Percentiles rank a stretch among this genome's conserved stretches.
phyloP scores from a whole-genome alignment of 1,140 invertebrate species.

The Drosophila malerkotliana region DNA sequence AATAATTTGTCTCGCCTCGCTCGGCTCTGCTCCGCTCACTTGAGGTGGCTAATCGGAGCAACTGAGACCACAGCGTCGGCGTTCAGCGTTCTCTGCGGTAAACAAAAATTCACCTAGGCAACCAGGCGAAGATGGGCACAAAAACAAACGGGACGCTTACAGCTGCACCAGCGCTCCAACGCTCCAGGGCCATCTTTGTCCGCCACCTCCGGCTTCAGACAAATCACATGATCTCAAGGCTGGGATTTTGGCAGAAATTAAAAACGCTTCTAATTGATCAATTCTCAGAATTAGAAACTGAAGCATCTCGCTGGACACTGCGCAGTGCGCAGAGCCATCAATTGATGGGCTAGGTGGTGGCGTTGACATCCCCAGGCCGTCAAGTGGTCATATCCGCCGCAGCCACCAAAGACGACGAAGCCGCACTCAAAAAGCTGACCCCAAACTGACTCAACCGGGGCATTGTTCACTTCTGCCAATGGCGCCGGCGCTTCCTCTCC shows the following conservation, averaged over 20 bases:
- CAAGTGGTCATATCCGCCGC: constrained; percentile 69
- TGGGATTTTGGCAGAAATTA: constrained; percentile 14
- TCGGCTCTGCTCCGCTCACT: constrained; percentile 26
- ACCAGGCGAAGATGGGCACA: constrained; percentile 54
- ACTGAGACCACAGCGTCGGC: constrained; percentile 8
- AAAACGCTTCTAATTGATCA: constrained; percentile 65
- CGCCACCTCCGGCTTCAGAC: constrained; percentile 10
- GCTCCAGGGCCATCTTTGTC: not conserved
- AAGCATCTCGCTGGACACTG: constrained; percentile 32
- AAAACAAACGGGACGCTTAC: constrained; percentile 49
- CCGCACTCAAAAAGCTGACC: constrained; percentile 23
- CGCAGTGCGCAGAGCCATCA: constrained; percentile 30
- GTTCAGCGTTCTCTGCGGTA: constrained; percentile 55
- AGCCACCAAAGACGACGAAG: constrained; percentile 23
- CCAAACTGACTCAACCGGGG: constrained; percentile 43
- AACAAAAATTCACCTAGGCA: constrained; percentile 73
- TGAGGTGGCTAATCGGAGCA: constrained; percentile 53
- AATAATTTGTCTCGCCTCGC: constrained; percentile 32
- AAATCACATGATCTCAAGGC: constrained; percentile 61
- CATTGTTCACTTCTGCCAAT: constrained; percentile 28
- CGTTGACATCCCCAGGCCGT: constrained; percentile 18
- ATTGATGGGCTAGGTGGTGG: constrained; percentile 34
- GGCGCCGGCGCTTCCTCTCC: constrained; percentile 41
- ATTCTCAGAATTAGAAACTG: constrained; percentile 79
- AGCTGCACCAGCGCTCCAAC: constrained; percentile 6